A percentile compares a stretch with the other conserved stretches of the same genome.
Evolutionary conservation across 2,797 vertebrate genomes (phyloP).

Genomic region (Stomatorhinus walkeri): DNA sequence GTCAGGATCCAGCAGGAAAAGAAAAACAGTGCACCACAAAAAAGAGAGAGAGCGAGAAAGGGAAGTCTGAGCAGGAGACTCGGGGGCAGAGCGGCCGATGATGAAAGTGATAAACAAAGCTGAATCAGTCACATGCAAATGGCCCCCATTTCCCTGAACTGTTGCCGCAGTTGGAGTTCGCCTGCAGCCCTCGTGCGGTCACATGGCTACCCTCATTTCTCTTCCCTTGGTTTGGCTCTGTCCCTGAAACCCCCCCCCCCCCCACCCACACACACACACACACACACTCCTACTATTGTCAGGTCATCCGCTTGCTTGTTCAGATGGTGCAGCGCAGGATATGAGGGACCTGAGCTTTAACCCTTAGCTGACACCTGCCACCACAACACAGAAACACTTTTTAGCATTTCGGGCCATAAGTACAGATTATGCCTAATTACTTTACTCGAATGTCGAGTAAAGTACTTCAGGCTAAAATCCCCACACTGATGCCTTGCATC

Average conservation of each 20-base stretch:
- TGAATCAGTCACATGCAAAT: conserved; percentile 51
- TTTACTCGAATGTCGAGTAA: neutral
- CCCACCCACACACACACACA: neutral
- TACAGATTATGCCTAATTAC: neutral
- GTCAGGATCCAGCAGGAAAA: neutral
- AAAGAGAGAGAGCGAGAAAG: neutral
- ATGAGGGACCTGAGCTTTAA: conserved; percentile 61
- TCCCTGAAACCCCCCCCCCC: conserved; percentile 16
- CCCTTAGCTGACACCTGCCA: conserved; percentile 49
- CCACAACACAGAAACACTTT: neutral
- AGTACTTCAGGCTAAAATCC: neutral
- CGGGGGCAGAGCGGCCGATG: conserved; percentile 42
- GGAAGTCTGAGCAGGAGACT: conserved; percentile 30
- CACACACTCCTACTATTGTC: conserved; percentile 51
- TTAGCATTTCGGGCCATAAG: neutral
- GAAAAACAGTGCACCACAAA: neutral
- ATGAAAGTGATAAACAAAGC: conserved; percentile 48
- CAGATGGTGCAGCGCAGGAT: conserved; percentile 68
- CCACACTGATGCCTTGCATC: neutral
- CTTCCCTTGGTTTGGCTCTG: conserved; percentile 24
- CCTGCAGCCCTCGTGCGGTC: conserved; percentile 58
- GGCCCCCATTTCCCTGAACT: conserved; percentile 64
- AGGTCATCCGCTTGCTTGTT: conserved; percentile 71
- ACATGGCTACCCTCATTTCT: conserved; percentile 52
- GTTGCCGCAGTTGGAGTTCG: conserved; percentile 55